Conservation (phyloP, 2,888 invertebrate species). For the Trissolcus brochymenae region DNA sequence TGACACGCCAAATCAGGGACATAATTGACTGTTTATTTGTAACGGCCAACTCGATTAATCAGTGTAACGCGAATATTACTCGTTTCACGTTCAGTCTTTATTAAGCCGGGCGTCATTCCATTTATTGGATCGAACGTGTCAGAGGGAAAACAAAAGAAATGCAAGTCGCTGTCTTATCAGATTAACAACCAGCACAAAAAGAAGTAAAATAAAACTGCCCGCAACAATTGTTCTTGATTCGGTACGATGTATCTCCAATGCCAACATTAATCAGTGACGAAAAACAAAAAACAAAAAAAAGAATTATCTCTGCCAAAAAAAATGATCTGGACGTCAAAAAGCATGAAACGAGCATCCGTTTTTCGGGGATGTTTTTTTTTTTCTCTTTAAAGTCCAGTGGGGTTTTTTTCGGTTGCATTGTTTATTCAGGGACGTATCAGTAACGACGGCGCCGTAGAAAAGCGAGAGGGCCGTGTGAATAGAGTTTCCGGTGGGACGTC, state of each 20-base stretch:
- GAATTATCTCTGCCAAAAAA: not conserved
- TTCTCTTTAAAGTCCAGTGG: slow-evolving; percentile 60
- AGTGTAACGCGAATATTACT: not conserved
- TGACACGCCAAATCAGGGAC: slow-evolving; percentile 14
- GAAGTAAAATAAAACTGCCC: slow-evolving; percentile 64
- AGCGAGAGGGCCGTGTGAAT: slow-evolving; percentile 74
- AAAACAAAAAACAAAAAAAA: not conserved
- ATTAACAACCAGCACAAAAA: slow-evolving; percentile 66
- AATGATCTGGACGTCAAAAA: slow-evolving; percentile 47
- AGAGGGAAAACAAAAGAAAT: slow-evolving; percentile 62
- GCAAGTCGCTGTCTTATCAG: slow-evolving; percentile 69
- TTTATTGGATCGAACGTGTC: slow-evolving; percentile 58
- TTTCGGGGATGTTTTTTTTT: slow-evolving; percentile 23
- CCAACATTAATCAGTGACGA: slow-evolving; percentile 56
- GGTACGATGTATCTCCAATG: slow-evolving; percentile 60
- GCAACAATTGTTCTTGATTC: slow-evolving; percentile 67
- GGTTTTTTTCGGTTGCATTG: slow-evolving; percentile 69
- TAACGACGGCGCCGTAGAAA: slow-evolving; percentile 68
- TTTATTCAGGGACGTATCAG: slow-evolving; percentile 75
- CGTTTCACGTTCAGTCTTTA: too few relatives aligned
- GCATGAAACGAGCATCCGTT: slow-evolving; percentile 63
- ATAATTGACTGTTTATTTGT: slow-evolving; percentile 11
- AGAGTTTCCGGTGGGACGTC: slow-evolving; percentile 75
- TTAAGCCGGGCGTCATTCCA: slow-evolving; percentile 56
- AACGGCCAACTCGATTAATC: not conserved